Base-by-base conservation (phyloP, 2,113 vertebrate genomes). In the Calyptommatus sinebrachiatus region DNA sequence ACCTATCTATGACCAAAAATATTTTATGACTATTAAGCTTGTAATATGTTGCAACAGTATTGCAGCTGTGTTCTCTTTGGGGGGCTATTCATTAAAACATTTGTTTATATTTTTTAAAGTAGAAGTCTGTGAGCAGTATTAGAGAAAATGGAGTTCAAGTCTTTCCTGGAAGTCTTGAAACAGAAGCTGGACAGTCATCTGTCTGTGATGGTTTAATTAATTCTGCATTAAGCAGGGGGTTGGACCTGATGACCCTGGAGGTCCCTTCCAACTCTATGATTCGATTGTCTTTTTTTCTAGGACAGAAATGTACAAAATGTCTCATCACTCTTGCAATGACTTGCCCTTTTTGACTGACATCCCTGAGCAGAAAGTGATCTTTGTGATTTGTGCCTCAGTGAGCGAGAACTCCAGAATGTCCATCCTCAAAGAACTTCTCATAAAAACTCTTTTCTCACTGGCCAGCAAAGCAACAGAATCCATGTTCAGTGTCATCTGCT, bases 351-450 rank as follows among this genome's bases (percentile, higher is more conserved):
- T 82, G 68, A 62, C 67, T 29, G 31, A 45, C 41, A 6, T 31
- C 57, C 73, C 68, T 10, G 46, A 67, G 1, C 61, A 18, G 35
- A 76, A 61, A 1, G 45, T 88, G 9, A 3, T 66, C 11, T 83
- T 88, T 73, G 87, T 86, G 48, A 1, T 78, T 29, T 82, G 84
- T 28, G 10, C 80, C 45, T 84, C 77, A n/a, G 84, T 70, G n/a
- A 78, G 68, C 53, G 71, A 82, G 48, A 61, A 67, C 7, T 53
- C 74, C 46, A 84, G 76, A 1, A 73, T 84, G 8, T 21, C 7
- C 14, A 16, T 80, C 1, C 45, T 85, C n/a, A 29, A 71, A 72
- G 73, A 80, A 45, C 81, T 3, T 1, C 71, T 67, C 57, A 28
- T 77, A 70, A 45, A n/a, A 72, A 71, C 82, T 67, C 79, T 81